A percentile compares a stretch with the other conserved stretches of the same genome.
phyloP scores from a whole-genome alignment of 2,113 vertebrate genomes.

The Scomber scombrus region DNA sequence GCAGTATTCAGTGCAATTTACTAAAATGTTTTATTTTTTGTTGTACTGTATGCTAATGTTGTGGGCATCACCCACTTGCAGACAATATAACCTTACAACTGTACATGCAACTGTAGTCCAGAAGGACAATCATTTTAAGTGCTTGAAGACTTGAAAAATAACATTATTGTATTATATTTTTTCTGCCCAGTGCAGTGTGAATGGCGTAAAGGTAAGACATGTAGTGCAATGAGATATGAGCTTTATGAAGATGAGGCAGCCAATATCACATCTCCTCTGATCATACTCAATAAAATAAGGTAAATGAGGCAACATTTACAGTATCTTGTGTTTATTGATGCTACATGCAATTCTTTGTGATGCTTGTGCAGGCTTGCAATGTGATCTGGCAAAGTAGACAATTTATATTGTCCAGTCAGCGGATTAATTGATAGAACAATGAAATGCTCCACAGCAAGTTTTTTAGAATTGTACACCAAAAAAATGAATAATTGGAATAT shows the following conservation, averaged over 20 bases:
- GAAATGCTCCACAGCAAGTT: too few relatives aligned
- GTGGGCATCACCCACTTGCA: neutral
- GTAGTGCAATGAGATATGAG: neutral
- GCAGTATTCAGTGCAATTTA: too few relatives aligned
- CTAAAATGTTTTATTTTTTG: too few relatives aligned
- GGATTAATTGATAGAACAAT: too few relatives aligned
- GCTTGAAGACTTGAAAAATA: neutral
- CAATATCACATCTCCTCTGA: neutral
- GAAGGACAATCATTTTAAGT: neutral
- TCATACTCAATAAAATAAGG: neutral
- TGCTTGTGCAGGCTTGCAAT: too few relatives aligned
- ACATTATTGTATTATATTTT: too few relatives aligned
- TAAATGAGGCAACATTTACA: neutral
- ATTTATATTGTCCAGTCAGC: too few relatives aligned
- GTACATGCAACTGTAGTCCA: neutral
- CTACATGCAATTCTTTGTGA: neutral
- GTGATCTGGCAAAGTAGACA: too few relatives aligned
- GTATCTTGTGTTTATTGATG: neutral
- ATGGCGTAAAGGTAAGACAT: conserved; percentile 1
- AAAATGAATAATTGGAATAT: too few relatives aligned
- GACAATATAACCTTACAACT: neutral
- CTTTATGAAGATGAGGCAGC: neutral
- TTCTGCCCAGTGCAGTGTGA: neutral
- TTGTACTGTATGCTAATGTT: too few relatives aligned
- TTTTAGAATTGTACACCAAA: too few relatives aligned